Evolutionary conservation across 2,797 vertebrate genomes (phyloP).

Genomic region (Neosilurus mollespiculum): DNA sequence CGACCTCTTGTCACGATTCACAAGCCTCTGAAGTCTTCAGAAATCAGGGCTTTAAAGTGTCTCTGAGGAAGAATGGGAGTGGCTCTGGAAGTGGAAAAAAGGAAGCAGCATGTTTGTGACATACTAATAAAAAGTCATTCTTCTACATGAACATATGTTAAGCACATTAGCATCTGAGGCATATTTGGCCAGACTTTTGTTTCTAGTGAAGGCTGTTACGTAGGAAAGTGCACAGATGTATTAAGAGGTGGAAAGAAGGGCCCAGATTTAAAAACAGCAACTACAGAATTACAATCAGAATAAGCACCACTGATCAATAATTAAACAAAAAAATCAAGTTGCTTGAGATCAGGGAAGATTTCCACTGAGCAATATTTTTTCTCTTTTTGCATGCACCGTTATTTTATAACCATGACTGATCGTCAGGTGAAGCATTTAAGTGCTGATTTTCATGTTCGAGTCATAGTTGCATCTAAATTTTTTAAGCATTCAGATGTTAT

Average conservation of each 20-base stretch:
- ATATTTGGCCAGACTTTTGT: neutral
- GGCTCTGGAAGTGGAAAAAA: neutral
- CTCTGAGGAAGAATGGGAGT: neutral
- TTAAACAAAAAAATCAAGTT: no score
- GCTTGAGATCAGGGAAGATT: neutral
- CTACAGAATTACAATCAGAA: neutral
- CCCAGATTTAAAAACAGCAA: neutral
- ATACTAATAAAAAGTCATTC: neutral
- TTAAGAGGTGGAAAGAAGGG: neutral
- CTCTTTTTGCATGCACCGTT: neutral
- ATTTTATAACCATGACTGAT: neutral
- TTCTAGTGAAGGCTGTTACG: neutral
- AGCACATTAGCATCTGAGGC: neutral
- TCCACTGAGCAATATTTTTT: neutral
- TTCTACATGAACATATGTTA: neutral
- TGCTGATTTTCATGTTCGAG: neutral
- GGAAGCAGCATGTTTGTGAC: neutral
- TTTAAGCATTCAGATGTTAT: no score
- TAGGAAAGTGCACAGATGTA: neutral
- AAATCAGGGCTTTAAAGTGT: neutral
- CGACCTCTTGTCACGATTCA: conserved; percentile 2
- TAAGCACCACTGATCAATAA: neutral
- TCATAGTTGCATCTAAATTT: neutral
- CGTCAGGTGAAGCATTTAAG: neutral
- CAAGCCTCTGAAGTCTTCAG: neutral